Evolutionary conservation across 2,888 invertebrate species (phyloP).

Genomic region (Clunio marinus): DNA sequence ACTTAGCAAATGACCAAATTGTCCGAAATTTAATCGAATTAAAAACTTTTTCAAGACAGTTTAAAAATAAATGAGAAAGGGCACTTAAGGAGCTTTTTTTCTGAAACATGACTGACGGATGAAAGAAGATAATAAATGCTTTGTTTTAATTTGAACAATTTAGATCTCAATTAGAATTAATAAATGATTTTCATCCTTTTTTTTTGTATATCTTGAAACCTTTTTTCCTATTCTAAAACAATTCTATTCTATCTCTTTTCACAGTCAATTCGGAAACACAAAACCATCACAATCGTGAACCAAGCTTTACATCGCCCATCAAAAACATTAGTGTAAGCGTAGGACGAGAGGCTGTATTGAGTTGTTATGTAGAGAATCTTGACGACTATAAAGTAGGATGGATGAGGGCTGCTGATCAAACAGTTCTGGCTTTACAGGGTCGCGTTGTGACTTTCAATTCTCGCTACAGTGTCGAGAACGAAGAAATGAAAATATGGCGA

Average conservation of each 20-base stretch:
- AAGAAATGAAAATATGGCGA: slow-evolving; percentile 68
- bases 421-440: slow-evolving; percentile 67
- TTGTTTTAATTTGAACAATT: slow-evolving; percentile 17
- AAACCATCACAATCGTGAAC: slow-evolving; percentile 36
- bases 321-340: slow-evolving; percentile 38
- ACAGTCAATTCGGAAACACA: slow-evolving; percentile 36
- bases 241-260: neutral
- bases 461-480: slow-evolving; percentile 65
- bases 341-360: slow-evolving; percentile 38
- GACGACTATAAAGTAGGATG: slow-evolving; percentile 39
- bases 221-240: slow-evolving; percentile 9
- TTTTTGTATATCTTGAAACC: neutral
- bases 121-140: neutral
- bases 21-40: no score
- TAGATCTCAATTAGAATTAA: slow-evolving; percentile 24
- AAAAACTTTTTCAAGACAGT: no score
- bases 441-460: slow-evolving; percentile 71
- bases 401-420: slow-evolving; percentile 62
- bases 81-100: no score
- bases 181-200: slow-evolving; percentile 15
- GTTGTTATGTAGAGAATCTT: slow-evolving; percentile 40
- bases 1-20: no score
- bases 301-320: slow-evolving; percentile 39
- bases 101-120: neutral
- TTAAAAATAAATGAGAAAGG: no score